Conservation (phyloP, 2,113 vertebrate species). For the Lagopus leucura region DNA sequence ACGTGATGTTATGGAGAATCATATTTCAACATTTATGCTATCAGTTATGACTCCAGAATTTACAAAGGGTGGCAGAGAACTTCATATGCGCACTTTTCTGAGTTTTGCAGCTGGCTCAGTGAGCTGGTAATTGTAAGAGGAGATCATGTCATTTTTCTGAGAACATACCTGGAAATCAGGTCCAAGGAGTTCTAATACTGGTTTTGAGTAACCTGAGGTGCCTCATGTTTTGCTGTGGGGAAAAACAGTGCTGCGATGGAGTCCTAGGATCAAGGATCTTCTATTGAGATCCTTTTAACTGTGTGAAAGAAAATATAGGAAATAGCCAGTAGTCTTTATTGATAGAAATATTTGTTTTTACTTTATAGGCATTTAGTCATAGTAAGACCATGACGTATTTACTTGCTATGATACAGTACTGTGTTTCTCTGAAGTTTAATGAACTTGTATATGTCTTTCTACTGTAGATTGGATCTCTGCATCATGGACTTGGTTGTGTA, state of each 20-base stretch:
- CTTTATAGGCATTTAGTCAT: slow-evolving; percentile 61
- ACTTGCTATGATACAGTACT: slow-evolving; percentile 60
- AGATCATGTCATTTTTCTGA: neutral
- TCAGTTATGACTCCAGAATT: neutral
- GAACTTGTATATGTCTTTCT: slow-evolving; percentile 71
- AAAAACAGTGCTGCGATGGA: neutral
- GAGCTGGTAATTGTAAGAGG: neutral
- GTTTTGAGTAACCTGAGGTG: neutral
- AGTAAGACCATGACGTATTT: slow-evolving; percentile 42
- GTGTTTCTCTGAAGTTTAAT: slow-evolving; percentile 72
- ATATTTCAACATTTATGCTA: neutral
- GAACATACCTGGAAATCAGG: neutral
- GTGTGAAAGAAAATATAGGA: neutral
- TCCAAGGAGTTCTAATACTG: neutral
- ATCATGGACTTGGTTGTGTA: slow-evolving; percentile 97
- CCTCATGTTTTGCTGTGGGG: neutral
- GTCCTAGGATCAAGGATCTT: neutral
- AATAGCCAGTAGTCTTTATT: neutral
- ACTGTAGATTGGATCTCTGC: slow-evolving; percentile 93
- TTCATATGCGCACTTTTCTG: neutral
- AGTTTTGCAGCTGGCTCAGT: neutral
- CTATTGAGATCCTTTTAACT: neutral
- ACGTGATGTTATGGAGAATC: neutral
- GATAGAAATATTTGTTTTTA: slow-evolving; percentile 56
- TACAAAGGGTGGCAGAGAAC: neutral